A percentile compares a stretch with the other conserved stretches of the same genome.
These are phyloP conservation scores for Mayetiola destructor DNA, from an alignment of 2,888 invertebrate genomes.

Conservation along the genomic window DNA sequence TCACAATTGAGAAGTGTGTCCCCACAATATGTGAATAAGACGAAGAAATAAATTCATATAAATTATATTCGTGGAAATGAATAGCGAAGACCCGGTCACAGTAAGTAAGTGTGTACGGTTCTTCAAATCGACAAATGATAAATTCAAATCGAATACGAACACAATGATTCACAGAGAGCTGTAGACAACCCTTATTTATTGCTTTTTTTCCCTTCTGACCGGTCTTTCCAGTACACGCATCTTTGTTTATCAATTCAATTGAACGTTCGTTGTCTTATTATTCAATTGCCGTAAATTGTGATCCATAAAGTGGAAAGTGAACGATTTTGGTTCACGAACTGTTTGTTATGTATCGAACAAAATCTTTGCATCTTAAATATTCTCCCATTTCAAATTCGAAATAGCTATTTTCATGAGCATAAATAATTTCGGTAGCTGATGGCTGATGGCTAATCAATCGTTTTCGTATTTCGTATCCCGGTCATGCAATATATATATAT, in stretches of 20 bases:
- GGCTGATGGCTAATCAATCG: too few species aligned
- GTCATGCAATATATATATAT: too few species aligned
- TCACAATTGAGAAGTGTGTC: too few species aligned
- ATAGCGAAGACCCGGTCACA: background rate
- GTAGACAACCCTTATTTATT: constrained; percentile 13
- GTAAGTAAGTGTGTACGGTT: too few species aligned
- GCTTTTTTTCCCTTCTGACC: constrained; percentile 1
- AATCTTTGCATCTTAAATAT: constrained; percentile 7
- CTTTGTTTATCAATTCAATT: constrained; percentile 4
- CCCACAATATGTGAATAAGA: background rate
- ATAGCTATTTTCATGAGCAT: too few species aligned
- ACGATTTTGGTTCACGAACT: background rate
- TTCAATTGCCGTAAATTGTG: constrained; percentile 7
- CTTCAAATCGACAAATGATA: background rate
- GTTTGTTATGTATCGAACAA: background rate
- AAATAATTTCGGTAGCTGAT: too few species aligned
- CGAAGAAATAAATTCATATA: background rate
- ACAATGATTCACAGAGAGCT: too few species aligned
- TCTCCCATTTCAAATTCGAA: too few species aligned
- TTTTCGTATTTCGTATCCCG: too few species aligned
- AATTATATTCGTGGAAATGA: background rate
- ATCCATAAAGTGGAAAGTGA: constrained; percentile 1
- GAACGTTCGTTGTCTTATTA: constrained; percentile 5
- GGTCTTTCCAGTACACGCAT: too few species aligned
- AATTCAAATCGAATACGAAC: constrained; percentile 5